Conservation (phyloP, 2,797 vertebrate species). For the Lutjanus argentimaculatus region DNA sequence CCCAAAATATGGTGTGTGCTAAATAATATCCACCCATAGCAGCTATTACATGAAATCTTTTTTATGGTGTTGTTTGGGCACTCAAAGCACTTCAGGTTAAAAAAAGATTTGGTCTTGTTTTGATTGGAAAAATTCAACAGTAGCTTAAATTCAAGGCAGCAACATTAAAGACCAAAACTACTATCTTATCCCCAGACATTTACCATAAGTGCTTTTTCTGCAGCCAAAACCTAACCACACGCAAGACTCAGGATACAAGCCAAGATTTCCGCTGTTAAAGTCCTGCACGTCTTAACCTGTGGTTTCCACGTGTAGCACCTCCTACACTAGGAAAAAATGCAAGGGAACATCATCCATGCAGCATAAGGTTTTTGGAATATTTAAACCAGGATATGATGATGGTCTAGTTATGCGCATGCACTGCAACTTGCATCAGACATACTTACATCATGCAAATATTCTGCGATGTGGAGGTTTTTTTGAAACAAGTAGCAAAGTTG, state of each 20-base stretch:
- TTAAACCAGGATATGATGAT: too few relatives aligned
- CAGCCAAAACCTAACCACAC: neutral
- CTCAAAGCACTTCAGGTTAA: neutral
- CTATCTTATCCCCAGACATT: neutral
- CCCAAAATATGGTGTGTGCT: neutral
- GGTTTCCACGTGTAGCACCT: neutral
- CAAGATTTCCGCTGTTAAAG: neutral
- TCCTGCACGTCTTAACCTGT: neutral
- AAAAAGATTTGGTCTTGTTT: neutral
- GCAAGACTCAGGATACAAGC: neutral
- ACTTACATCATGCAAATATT: too few relatives aligned
- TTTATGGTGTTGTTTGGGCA: neutral
- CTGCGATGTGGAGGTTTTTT: too few relatives aligned
- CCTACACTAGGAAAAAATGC: neutral
- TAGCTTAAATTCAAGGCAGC: neutral
- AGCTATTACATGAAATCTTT: too few relatives aligned
- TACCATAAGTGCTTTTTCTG: neutral
- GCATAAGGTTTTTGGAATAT: neutral
- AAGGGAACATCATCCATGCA: neutral
- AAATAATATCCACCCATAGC: neutral
- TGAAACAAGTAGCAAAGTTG: too few relatives aligned
- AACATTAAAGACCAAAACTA: too few relatives aligned
- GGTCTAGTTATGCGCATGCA: too few relatives aligned
- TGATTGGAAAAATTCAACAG: neutral
- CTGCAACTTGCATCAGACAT: too few relatives aligned